Base-by-base conservation (phyloP, 2,888 invertebrate species). In the Byasa hedistus region DNA sequence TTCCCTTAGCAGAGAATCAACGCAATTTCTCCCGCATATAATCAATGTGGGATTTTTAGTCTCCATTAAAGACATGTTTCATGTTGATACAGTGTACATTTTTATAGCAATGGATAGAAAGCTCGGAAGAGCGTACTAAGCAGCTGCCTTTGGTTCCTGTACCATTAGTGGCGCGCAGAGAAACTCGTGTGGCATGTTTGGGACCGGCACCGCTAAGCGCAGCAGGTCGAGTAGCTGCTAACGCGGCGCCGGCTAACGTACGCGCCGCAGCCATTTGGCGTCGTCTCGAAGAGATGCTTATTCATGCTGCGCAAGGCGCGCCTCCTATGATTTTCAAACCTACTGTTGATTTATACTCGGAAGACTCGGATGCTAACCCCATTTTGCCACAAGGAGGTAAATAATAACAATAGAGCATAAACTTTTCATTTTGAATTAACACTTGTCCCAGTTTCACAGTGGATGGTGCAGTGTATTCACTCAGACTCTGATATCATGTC, bases 261-360 rank as follows among this genome's bases (percentile, higher is more conserved):
- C 58, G 91, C 22, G 93, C 93, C 32, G 78, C 81, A 0, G 75
- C 77, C 27, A 75, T 75, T 63, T 97, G 96, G 96, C 90, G 92
- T 67, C 94, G 94, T 78, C 91, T 97, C 44, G 97, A 97, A 81
- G 96, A 97, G 85, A 94, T 95, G 87, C 81, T 96, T 27, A 90
- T 96, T 8, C 94, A 95, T 69, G 95, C 94, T 69, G 94, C 94
- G 3, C 94, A 94, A 67, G 95, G 95, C 60, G 90, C 93, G 3
- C 90, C 94, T 24, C 94, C 95, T 7, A 94, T 96, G 91, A 93
- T 96, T 70, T 97, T 97, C 82, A 96, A 95, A 78, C 97, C 97
- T 0, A 94, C 95, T 1, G 89, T 95, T 36, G 95, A 95, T 71
- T 89, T 97, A 63, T 96, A 96, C 79, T 95, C 94, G 0, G 92